Conservation (phyloP, 2,888 invertebrate genomes). For the Nomada goodeniana region DNA sequence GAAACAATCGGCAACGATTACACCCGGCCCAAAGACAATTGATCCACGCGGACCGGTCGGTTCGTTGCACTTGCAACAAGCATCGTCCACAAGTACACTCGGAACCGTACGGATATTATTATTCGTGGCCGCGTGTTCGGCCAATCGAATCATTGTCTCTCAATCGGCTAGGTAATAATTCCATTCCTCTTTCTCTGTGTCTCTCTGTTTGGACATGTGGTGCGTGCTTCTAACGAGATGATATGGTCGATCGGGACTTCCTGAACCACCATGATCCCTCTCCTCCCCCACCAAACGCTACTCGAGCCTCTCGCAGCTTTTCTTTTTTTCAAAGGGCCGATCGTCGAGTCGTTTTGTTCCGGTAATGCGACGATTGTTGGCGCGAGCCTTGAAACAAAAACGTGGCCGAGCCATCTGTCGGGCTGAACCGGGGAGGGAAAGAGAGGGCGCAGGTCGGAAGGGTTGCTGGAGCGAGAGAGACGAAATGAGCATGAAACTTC, state of each 20-base stretch:
- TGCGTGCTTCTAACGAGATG: constrained; percentile 70
- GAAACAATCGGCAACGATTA: constrained; percentile 70
- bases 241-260: constrained; percentile 70
- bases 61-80: constrained; percentile 64
- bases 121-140: constrained; percentile 54
- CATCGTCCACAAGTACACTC: constrained; percentile 47
- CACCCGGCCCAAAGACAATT: constrained; percentile 59
- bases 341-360: constrained; percentile 82
- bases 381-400: constrained; percentile 83
- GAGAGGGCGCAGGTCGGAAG: constrained; percentile 38
- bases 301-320: constrained; percentile 59
- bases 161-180: constrained; percentile 40
- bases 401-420: constrained; percentile 81
- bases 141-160: constrained; percentile 66
- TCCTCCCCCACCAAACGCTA: constrained; percentile 40
- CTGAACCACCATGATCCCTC: constrained; percentile 56
- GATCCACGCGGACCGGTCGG: constrained; percentile 39
- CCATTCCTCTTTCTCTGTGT: constrained; percentile 48
- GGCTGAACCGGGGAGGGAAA: constrained; percentile 42
- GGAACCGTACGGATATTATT: constrained; percentile 50
- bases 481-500: constrained; percentile 36
- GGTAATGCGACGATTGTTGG: constrained; percentile 83
- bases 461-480: constrained; percentile 33
- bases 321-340: constrained; percentile 70
- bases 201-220: constrained; percentile 81